Evolutionary conservation across 35 echinoderm and acorn worm genomes (phyloP).

Genomic region (Lytechinus variegatus): DNA sequence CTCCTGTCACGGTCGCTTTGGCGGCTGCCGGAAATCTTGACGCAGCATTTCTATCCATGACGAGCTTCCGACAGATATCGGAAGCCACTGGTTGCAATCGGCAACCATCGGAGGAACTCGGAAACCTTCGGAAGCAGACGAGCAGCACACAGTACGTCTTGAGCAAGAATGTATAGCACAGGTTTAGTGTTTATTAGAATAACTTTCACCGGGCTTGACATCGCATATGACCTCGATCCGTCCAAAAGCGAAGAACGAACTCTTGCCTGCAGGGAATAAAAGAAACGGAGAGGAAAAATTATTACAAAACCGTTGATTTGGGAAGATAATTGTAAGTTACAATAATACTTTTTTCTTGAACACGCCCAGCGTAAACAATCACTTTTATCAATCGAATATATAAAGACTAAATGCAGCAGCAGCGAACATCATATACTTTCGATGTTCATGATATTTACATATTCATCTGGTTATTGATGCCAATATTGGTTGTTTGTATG

Average conservation of each 20-base stretch:
- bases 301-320: neutral
- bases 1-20: neutral
- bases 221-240: slow-evolving; percentile 80
- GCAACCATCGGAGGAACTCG: neutral
- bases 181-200: neutral
- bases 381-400: no score
- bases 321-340: no score
- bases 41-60: neutral
- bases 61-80: neutral
- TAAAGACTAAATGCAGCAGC: no score
- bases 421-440: no score
- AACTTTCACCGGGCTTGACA: slow-evolving; percentile 49
- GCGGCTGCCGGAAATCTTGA: neutral
- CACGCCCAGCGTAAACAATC: no score
- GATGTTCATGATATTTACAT: no score
- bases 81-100: neutral
- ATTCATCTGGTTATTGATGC: no score
- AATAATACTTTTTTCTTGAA: no score
- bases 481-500: no score
- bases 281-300: neutral
- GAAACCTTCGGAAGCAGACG: neutral
- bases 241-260: slow-evolving; percentile 66
- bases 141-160: neutral
- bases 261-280: slow-evolving; percentile 68
- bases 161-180: slow-evolving; percentile 17